A percentile compares a stretch with the other conserved stretches of the same genome.
These are phyloP conservation scores for Ectropis crepuscularia DNA, from an alignment of 2,888 invertebrate species.

Conservation along the genomic window DNA sequence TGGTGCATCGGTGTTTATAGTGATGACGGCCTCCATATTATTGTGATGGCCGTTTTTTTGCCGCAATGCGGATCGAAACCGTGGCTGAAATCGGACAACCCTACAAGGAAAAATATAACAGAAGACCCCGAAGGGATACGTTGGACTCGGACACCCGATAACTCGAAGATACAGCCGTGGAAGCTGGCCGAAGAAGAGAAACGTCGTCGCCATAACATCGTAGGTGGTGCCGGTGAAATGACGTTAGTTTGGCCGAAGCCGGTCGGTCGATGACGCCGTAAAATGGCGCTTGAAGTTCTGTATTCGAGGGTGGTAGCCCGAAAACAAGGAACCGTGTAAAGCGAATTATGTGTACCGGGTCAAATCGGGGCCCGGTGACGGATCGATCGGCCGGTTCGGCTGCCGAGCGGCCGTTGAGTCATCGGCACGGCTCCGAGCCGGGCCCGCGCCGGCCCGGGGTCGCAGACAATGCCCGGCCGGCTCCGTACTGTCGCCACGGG, in stretches of 20 bases:
- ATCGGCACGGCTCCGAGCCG: slow-evolving; percentile 66
- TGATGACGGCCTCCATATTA: slow-evolving; percentile 84
- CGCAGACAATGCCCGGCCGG: slow-evolving; percentile 46
- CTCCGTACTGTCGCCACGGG: slow-evolving; percentile 40
- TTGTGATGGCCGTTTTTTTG: slow-evolving; percentile 83
- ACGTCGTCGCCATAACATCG: slow-evolving; percentile 75
- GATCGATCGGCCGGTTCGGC: slow-evolving; percentile 82
- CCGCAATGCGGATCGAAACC: slow-evolving; percentile 81
- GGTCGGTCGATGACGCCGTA: slow-evolving; percentile 58
- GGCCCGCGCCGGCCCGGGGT: slow-evolving; percentile 50
- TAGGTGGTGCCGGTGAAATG: slow-evolving; percentile 75
- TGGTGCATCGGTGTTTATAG: slow-evolving; percentile 82
- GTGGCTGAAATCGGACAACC: slow-evolving; percentile 53
- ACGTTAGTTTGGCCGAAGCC: slow-evolving; percentile 63
- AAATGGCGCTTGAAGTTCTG: slow-evolving; percentile 53
- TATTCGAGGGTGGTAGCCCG: slow-evolving; percentile 19
- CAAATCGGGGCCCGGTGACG: slow-evolving; percentile 65
- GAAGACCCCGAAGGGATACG: slow-evolving; percentile 41
- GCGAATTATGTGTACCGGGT: slow-evolving; percentile 35
- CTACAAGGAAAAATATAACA: slow-evolving; percentile 45
- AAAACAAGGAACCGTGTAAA: slow-evolving; percentile 59
- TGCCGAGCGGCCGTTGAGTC: slow-evolving; percentile 82
- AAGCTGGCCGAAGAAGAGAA: slow-evolving; percentile 59
- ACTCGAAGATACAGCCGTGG: slow-evolving; percentile 52
- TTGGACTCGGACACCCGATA: slow-evolving; percentile 44